A percentile compares a stretch with the other conserved stretches of the same genome.
Conservation (phyloP, 2,888 invertebrate species). For the Acrobasis repandana region DNA sequence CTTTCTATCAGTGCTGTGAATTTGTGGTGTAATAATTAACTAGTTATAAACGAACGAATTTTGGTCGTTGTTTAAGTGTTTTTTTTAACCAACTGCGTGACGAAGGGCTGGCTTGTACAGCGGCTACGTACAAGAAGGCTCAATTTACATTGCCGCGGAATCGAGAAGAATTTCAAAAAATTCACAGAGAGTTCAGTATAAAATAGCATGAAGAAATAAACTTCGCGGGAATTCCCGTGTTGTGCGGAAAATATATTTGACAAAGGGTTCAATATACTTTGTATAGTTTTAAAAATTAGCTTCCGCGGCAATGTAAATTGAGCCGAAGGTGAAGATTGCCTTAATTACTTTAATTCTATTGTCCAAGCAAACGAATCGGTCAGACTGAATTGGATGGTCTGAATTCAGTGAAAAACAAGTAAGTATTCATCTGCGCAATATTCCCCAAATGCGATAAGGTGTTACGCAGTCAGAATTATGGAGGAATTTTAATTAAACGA, state of each 20-base stretch:
- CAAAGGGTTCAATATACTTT: too few relatives aligned
- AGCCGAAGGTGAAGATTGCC: neutral
- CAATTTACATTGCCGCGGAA: too few relatives aligned
- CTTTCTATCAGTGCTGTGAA: constrained; percentile 59
- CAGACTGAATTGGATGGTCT: neutral
- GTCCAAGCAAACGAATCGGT: neutral
- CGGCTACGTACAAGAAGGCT: neutral
- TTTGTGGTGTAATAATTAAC: constrained; percentile 47
- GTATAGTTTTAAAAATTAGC: too few relatives aligned
- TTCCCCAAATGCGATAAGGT: neutral
- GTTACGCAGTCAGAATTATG: constrained; percentile 2
- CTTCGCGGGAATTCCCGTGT: too few relatives aligned
- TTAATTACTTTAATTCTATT: neutral
- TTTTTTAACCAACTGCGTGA: constrained; percentile 9
- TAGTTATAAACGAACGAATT: constrained; percentile 19
- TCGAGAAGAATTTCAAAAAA: too few relatives aligned
- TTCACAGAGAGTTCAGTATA: too few relatives aligned
- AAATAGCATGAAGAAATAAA: too few relatives aligned
- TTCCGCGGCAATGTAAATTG: too few relatives aligned
- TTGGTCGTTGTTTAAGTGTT: neutral
- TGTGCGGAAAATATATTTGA: too few relatives aligned
- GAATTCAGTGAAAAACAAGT: neutral
- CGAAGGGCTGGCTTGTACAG: neutral
- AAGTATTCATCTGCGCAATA: neutral
- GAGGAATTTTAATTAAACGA: constrained; percentile 13